Evolutionary conservation across 2,113 vertebrate species (phyloP).

Genomic region (Cynocephalus volans): DNA sequence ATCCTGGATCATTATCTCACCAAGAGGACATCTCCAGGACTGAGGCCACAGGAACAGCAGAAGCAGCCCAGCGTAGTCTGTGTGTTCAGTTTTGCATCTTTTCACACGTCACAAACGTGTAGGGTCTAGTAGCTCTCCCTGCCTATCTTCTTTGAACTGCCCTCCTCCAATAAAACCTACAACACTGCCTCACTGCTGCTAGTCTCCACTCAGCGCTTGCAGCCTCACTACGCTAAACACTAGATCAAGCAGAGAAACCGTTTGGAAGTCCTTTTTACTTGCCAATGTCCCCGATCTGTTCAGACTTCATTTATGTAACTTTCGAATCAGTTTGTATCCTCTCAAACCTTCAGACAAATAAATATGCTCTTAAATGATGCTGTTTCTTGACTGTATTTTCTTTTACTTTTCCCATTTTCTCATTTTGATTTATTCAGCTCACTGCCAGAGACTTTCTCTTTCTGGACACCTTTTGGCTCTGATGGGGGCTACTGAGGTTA

Average conservation of each 20-base stretch:
- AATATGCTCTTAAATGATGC: not conserved
- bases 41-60: not conserved
- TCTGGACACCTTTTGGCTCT: not conserved
- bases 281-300: not conserved
- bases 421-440: not conserved
- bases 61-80: accelerated
- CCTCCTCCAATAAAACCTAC: not conserved
- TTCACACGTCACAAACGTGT: not conserved
- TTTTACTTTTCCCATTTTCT: not conserved
- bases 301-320: not conserved
- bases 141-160: not conserved
- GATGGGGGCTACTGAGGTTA: not conserved
- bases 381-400: not conserved
- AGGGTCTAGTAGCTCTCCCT: not conserved
- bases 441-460: not conserved
- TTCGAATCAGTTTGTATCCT: too few species aligned
- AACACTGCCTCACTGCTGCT: accelerated
- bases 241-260: too few species aligned
- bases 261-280: not conserved
- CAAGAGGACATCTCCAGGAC: not conserved
- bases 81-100: not conserved
- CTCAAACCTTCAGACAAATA: not conserved
- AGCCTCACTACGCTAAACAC: not conserved
- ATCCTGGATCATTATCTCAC: not conserved
- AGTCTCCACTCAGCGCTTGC: accelerated